Conservation (phyloP, 2,113 vertebrate species). For the Polypterus bichir region DNA sequence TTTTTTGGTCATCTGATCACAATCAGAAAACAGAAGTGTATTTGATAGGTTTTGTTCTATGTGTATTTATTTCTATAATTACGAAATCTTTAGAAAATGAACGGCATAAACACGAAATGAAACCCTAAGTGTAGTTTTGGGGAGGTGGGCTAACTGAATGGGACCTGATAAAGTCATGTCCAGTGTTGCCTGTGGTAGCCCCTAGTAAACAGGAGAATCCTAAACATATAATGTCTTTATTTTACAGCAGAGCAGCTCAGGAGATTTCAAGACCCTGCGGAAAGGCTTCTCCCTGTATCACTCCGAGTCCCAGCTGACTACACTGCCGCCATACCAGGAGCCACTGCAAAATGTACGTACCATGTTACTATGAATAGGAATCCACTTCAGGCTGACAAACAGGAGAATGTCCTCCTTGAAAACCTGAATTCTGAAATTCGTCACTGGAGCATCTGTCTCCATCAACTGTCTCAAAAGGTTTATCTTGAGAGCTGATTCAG, state of each 20-base stretch:
- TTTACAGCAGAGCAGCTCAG: constrained; percentile 60
- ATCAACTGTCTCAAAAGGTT: constrained; percentile 2
- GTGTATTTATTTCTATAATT: too few relatives aligned
- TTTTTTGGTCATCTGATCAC: too few relatives aligned
- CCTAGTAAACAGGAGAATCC: too few relatives aligned
- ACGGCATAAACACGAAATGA: too few relatives aligned
- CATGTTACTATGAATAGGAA: background rate
- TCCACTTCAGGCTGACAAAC: too few relatives aligned
- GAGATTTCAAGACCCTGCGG: constrained; percentile 73
- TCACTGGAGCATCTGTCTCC: background rate
- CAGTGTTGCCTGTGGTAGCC: too few relatives aligned
- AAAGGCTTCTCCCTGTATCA: constrained; percentile 83
- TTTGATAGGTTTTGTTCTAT: too few relatives aligned
- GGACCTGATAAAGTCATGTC: too few relatives aligned
- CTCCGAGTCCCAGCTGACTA: constrained; percentile 84
- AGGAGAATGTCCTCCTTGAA: background rate
- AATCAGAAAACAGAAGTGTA: too few relatives aligned
- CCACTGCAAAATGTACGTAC: constrained; percentile 71
- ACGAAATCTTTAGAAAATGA: too few relatives aligned
- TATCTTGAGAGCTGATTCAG: constrained; percentile 9
- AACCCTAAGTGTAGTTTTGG: too few relatives aligned
- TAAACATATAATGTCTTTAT: background rate
- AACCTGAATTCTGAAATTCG: background rate
- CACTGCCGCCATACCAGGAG: constrained; percentile 76
- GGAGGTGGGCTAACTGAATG: too few relatives aligned